Evolutionary conservation across 2,113 vertebrate species (phyloP).

Genomic region (Salvelinus fontinalis): DNA sequence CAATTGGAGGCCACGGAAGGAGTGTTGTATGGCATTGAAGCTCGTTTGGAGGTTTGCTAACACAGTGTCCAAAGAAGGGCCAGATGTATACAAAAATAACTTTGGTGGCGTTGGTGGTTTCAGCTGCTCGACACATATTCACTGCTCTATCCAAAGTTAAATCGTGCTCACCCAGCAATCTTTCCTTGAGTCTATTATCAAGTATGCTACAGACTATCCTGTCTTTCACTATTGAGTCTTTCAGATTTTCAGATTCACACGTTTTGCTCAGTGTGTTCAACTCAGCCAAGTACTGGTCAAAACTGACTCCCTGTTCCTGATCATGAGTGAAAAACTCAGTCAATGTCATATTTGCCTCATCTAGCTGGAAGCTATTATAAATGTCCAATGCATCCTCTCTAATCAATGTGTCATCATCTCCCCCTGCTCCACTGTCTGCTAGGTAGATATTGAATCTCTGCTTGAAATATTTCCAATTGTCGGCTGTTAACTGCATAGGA

Average conservation of each 20-base stretch:
- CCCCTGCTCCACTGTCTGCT: constrained; percentile 5
- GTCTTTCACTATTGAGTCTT: too few species aligned
- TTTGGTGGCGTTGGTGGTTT: constrained; percentile 2
- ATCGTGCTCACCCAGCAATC: too few species aligned
- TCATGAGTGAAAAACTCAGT: not conserved
- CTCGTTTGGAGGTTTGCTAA: too few species aligned
- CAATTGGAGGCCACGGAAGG: too few species aligned
- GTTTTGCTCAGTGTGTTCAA: too few species aligned
- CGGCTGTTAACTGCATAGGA: constrained; percentile 1
- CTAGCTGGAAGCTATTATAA: constrained; percentile 11
- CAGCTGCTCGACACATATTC: constrained; percentile 7
- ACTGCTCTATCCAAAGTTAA: not conserved
- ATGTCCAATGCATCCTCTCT: constrained; percentile 14
- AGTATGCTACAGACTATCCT: too few species aligned
- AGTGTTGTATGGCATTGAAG: too few species aligned
- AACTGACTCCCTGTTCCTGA: not conserved
- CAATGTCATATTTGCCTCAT: not conserved
- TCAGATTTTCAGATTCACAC: too few species aligned
- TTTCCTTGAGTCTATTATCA: too few species aligned
- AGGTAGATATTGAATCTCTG: constrained; percentile 13
- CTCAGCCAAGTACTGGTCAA: too few species aligned
- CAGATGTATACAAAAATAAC: not conserved
- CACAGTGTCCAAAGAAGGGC: too few species aligned
- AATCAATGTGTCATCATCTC: constrained; percentile 2
- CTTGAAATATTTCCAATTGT: constrained; percentile 11